Percentiles rank a stretch among this genome's conserved stretches.
phyloP scores from a whole-genome alignment of 23 tunicate species.

The Phallusia fumigata region DNA sequence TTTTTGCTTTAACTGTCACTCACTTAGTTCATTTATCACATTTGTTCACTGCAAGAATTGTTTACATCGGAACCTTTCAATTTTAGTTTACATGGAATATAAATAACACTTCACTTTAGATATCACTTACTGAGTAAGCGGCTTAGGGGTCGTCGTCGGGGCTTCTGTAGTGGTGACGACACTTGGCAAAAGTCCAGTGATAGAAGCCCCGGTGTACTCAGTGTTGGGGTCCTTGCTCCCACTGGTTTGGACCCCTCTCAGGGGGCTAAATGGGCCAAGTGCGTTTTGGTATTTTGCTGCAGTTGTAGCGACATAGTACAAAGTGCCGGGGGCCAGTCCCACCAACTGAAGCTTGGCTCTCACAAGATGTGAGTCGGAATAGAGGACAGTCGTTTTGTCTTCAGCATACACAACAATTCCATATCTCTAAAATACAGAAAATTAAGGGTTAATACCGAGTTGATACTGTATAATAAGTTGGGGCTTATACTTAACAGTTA shows the following conservation, averaged over 20 bases:
- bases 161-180: neutral
- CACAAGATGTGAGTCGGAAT: conserved; percentile 27
- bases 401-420: conserved; percentile 18
- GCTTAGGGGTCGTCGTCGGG: neutral
- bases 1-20: too few species aligned
- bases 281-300: conserved; percentile 13
- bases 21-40: too few species aligned
- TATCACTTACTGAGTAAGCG: neutral
- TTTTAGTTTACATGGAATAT: too few species aligned
- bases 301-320: conserved; percentile 29
- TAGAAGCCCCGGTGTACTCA: neutral
- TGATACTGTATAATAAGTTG: too few species aligned
- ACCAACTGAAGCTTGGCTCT: conserved; percentile 9
- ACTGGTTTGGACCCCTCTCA: conserved; percentile 17
- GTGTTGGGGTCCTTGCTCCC: conserved; percentile 12
- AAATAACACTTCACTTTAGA: too few species aligned
- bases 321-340: conserved; percentile 35
- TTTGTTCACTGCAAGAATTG: too few species aligned
- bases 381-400: conserved; percentile 20
- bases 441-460: too few species aligned
- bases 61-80: too few species aligned
- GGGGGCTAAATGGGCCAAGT: conserved; percentile 22
- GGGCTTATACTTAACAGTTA: too few species aligned
- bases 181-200: neutral
- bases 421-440: conserved; percentile 30